Evolutionary conservation across 1,140 invertebrate genomes (phyloP), one percentile per base, ranked within the genome.

Genomic region (Eurosta solidaginis): DNA sequence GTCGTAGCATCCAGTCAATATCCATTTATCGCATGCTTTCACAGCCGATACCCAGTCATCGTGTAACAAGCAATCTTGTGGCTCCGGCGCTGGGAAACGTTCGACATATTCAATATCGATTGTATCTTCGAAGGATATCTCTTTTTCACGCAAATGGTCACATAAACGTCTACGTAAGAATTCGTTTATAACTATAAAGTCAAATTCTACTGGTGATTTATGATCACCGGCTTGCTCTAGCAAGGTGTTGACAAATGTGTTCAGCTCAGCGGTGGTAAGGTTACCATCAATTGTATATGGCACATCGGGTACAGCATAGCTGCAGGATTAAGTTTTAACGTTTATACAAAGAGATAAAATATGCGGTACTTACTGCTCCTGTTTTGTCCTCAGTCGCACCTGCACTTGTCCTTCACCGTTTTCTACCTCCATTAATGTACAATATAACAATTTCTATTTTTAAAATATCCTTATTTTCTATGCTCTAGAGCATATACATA

Each of bases 41-140:
- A 97, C 93, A 45, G 95, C 93, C 68, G 94, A 93, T 12, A 99
- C 96, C 97, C 97, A 99, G 88, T 99, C 97, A 89, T 98, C 96
- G 87, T 98, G 96, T 82, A 96, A 91, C 73, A 98, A 89, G 83
- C 94, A 96, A 85, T 98, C 94, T 85, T 96, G 91, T 12, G 97
- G 97, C 83, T 95, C 91, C 0, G 97, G 97, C 3, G 96, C 92
- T 54, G 96, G 95, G 80, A 93, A 92, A 82, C 94, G 91, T 87
- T 96, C 94, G 44, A 98, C 88, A 90, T 98, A 98, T 89, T 98
- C 97, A 74, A 98, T 90, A 77, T 95, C 93, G 80, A 98, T 89
- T 29, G 95, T 93, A 75, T 91, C 90, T 89, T 97, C 96, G 47
- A 91, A 92, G 1, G 93, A 94, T 17, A 93, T 84, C 50, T 90